A percentile compares a stretch with the other conserved stretches of the same genome.
Conservation (phyloP, 2,113 vertebrate species). For the Caloenas nicobarica region DNA sequence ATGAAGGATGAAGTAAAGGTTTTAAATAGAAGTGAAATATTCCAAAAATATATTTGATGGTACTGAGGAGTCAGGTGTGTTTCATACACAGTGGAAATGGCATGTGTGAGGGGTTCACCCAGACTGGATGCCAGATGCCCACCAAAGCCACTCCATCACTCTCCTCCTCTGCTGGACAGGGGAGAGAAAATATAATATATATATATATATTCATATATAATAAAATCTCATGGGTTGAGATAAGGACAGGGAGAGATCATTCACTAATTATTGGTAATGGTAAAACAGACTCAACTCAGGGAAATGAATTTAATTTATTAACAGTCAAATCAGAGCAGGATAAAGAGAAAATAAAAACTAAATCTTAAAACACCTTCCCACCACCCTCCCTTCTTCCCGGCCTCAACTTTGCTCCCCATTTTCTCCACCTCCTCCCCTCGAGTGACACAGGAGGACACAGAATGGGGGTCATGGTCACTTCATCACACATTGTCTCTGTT, state of each 20-base stretch:
- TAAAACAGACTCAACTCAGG: not conserved
- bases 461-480: accelerated
- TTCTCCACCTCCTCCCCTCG: accelerated
- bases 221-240: accelerated
- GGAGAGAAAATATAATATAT: not conserved
- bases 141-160: not conserved
- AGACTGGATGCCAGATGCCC: not conserved
- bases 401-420: not conserved
- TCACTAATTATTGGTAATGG: not conserved
- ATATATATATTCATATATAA: too few species aligned
- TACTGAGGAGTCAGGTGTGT: not conserved
- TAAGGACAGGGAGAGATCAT: not conserved
- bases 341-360: not conserved
- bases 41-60: not conserved
- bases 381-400: accelerated
- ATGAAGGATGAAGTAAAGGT: not conserved
- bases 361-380: not conserved
- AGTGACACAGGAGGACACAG: accelerated
- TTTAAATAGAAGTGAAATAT: constrained; percentile 4
- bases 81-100: not conserved
- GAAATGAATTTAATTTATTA: not conserved
- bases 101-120: not conserved
- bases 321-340: not conserved
- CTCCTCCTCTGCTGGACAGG: not conserved
- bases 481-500: accelerated